Base-by-base conservation (phyloP, 2,888 invertebrate genomes). In the Dromius quadrimaculatus region DNA sequence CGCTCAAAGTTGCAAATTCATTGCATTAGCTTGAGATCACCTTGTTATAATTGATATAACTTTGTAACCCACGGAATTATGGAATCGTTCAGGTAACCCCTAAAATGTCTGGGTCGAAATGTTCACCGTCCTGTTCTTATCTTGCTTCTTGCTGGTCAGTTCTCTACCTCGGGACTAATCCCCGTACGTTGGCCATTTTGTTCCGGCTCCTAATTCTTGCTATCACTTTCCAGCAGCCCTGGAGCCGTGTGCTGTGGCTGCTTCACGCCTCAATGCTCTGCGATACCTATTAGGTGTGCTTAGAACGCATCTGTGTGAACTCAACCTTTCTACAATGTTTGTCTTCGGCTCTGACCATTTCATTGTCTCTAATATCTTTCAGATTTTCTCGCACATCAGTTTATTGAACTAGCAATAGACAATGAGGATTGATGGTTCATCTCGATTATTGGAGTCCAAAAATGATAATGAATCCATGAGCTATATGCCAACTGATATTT, bases 191-290 rank as follows among this genome's bases (percentile, higher is more conserved):
- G 79, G 78, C 77, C 61, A 79, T 78, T 79, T 79, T 78, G 81
- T 80, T 81, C 79, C 81, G 81, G 80, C 75, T 78, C 76, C 80
- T 82, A 82, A 82, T 82, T 82, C 81, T 80, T 74, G 81, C 81
- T 82, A 82, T 81, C 82, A 79, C 80, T 78, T 79, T 77, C 78
- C 76, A 78, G 79, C 81, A 80, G 81, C 75, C 76, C n/a, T n/a
- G 77, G 9, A n/a, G n/a, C 64, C 28, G 22, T 17, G 47, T 32
- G 23, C 34, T 13, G 50, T 28, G 73, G 54, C 75, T 76, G 78
- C 77, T 81, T 81, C 78, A 81, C 81, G 79, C 65, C 73, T 73
- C 74, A 38, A 32, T 47, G 47, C 28, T 20, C 9, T 41, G 41
- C 22, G 38, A 62, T 62, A 62, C 62, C 62, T 62, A 62, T 41